Evolutionary conservation across 2,888 invertebrate species (phyloP).

Genomic region (Callimorpha dominula): DNA sequence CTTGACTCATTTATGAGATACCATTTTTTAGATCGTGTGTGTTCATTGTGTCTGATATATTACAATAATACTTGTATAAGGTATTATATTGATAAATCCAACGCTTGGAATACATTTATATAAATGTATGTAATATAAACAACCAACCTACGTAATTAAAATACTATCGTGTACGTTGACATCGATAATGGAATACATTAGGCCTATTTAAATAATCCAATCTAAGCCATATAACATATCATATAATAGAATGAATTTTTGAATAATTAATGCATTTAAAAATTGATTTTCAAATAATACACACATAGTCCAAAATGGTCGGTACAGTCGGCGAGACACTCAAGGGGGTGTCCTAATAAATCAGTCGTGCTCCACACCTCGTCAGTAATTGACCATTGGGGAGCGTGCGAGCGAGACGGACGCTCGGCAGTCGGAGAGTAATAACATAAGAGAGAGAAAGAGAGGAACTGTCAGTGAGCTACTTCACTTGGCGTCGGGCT

Average conservation of each 20-base stretch:
- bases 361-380: conserved; percentile 44
- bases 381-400: conserved; percentile 23
- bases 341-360: conserved; percentile 36
- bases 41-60: background rate
- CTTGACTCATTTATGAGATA: conserved; percentile 12
- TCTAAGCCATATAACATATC: background rate
- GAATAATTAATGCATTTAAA: conserved; percentile 3
- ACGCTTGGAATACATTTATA: background rate
- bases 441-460: conserved; percentile 50
- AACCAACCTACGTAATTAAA: conserved; percentile 7
- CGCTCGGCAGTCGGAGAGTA: conserved; percentile 20
- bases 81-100: background rate
- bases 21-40: background rate
- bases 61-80: background rate
- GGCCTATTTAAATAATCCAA: conserved; percentile 12
- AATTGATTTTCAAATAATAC: background rate
- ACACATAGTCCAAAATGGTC: conserved; percentile 7
- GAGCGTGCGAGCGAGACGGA: conserved; percentile 11
- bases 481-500: conserved; percentile 69
- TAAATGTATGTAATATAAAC: conserved; percentile 8
- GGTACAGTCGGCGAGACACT: conserved; percentile 7
- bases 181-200: conserved; percentile 8
- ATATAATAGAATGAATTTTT: background rate
- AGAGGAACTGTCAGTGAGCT: conserved; percentile 55
- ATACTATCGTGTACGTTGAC: conserved; percentile 1